These are phyloP conservation scores for Clarias batrachus DNA, from an alignment of 2,113 vertebrate genomes.

Conservation along the genomic window DNA sequence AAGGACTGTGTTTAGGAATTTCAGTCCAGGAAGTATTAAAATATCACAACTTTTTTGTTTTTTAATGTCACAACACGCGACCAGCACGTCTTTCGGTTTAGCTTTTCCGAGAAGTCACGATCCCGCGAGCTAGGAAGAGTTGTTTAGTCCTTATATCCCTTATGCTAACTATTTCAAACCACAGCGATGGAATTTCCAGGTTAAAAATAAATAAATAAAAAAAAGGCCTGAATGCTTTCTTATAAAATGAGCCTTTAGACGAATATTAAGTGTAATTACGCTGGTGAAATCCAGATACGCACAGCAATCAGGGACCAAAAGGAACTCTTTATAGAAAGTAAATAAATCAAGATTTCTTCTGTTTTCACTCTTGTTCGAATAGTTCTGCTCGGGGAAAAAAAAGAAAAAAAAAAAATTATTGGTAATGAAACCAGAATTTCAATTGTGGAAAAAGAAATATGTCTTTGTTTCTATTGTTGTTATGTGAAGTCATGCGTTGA, in stretches of 20 bases:
- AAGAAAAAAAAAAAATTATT: neutral
- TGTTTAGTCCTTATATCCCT: neutral
- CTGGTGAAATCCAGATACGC: neutral
- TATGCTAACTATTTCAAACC: neutral
- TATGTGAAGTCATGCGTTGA: neutral
- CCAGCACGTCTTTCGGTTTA: neutral
- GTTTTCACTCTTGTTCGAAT: neutral
- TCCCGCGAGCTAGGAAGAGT: neutral
- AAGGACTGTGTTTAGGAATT: neutral
- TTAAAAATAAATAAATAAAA: neutral
- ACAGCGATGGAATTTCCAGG: neutral
- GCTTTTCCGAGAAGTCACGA: neutral
- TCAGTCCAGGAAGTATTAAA: neutral
- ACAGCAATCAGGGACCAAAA: conserved; percentile 4
- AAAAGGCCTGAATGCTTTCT: neutral
- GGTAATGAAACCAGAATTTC: neutral
- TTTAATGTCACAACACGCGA: neutral
- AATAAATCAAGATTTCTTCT: neutral
- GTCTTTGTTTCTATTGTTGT: neutral
- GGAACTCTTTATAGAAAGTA: neutral
- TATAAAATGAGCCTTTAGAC: too few relatives aligned
- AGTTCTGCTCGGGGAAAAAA: neutral
- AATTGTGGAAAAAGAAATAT: neutral
- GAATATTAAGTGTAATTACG: neutral
- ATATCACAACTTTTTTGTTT: neutral